A percentile compares a stretch with the other conserved stretches of the same genome.
Conservation (phyloP, 1,140 invertebrate species). For the Camponotus floridanus region DNA sequence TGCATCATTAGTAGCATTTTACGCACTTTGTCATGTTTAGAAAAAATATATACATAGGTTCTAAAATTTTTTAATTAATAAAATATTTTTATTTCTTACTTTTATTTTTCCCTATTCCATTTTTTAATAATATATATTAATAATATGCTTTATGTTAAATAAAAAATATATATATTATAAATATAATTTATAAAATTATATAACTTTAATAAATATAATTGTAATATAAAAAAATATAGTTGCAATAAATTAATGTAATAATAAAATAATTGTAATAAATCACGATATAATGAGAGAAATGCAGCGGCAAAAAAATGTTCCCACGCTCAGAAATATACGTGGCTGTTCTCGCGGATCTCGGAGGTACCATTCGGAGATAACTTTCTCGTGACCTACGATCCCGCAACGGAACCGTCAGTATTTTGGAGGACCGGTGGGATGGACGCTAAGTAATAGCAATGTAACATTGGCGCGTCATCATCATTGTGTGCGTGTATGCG, state of each 20-base stretch:
- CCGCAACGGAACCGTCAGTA: conserved; percentile 32
- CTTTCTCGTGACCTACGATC: conserved; percentile 48
- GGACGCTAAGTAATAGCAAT: conserved; percentile 71
- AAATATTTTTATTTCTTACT: background rate
- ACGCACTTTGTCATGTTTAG: no score
- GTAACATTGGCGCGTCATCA: conserved; percentile 69
- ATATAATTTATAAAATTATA: no score
- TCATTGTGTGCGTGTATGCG: conserved; percentile 29
- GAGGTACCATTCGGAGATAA: background rate
- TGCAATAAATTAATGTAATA: background rate
- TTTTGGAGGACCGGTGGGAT: conserved; percentile 43
- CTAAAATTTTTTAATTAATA: background rate
- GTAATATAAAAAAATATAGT: background rate
- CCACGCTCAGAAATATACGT: conserved; percentile 9
- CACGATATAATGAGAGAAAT: background rate
- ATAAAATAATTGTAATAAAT: background rate
- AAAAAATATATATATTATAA: background rate
- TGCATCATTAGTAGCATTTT: background rate
- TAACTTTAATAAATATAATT: no score
- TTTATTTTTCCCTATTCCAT: background rate
- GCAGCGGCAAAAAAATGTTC: conserved; percentile 16
- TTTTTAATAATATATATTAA: background rate
- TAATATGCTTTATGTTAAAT: background rate
- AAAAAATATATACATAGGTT: background rate
- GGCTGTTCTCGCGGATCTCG: conserved; percentile 31